These are phyloP conservation scores for Drosophila paramelanica DNA, from an alignment of 2,888 invertebrate species.

Conservation along the genomic window DNA sequence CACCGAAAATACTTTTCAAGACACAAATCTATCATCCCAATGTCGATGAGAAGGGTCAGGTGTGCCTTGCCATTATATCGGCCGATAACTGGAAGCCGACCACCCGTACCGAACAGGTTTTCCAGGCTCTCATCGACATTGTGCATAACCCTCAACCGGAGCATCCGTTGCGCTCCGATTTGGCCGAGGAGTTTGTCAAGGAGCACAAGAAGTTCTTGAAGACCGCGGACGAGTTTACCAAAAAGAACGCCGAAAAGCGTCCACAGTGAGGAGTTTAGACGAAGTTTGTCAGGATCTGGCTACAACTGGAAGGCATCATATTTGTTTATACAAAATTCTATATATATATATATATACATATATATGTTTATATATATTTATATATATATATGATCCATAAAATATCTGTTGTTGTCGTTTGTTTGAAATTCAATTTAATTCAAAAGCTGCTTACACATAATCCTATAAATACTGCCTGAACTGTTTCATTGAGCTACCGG, in stretches of 20 bases:
- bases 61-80: slow-evolving; percentile 98
- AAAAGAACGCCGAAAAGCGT: slow-evolving; percentile 98
- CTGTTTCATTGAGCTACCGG: background rate
- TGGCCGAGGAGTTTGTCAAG: slow-evolving; percentile 98
- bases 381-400: slow-evolving; percentile 17
- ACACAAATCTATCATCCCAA: slow-evolving; percentile 99
- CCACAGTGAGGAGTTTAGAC: slow-evolving; percentile 87
- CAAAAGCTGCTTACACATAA: slow-evolving; percentile 4
- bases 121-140: slow-evolving; percentile 97
- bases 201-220: slow-evolving; percentile 99
- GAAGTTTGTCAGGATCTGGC: background rate
- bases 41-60: slow-evolving; percentile 99
- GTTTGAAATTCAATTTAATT: slow-evolving; percentile 22
- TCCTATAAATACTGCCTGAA: background rate
- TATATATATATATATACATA: slow-evolving; percentile 17
- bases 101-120: slow-evolving; percentile 99
- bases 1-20: slow-evolving; percentile 98
- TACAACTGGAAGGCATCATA: slow-evolving; percentile 5
- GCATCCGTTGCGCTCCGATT: slow-evolving; percentile 97
- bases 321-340: slow-evolving; percentile 23
- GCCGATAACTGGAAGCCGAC: slow-evolving; percentile 99
- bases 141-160: slow-evolving; percentile 99
- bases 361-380: slow-evolving; percentile 9
- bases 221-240: slow-evolving; percentile 99
- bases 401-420: slow-evolving; percentile 6